Base-by-base conservation (phyloP, 2,888 invertebrate species). In the Cybosia mesomella region DNA sequence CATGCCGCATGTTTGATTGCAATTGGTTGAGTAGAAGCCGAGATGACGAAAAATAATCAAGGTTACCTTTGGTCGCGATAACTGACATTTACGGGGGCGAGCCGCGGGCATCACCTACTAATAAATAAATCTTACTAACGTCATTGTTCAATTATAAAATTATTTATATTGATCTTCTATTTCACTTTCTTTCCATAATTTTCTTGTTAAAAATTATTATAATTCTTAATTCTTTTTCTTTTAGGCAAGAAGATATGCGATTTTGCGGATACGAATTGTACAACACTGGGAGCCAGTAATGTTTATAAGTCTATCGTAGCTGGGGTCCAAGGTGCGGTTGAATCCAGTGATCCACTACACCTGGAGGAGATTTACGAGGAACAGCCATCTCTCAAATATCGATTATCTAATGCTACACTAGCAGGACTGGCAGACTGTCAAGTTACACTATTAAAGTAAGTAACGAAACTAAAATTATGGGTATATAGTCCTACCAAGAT, bases 191-290 rank as follows among this genome's bases (percentile, higher is more conserved):
- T 4, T 43, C 3, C 9, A 4, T 7, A 9, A 7, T 11, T 10
- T 2, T 43, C 2, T 5, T 18, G 10, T 43, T 9, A 21, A 53
- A 4, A 7, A 2, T n/a, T 21, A 21, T 10, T 21, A 15, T 18
- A n/a, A 7, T 15, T n/a, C 5, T 10, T 9, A 21, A 1, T 54
- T n/a, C 13, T 54, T 39, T 43, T 0, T 36, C 5, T 61, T 61
- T 61, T 24, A 61, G 60, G 60, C 28, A 28, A 61, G 18, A 43
- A 49, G n/a, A 18, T 61, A 18, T 61, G 60, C 11, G 43, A 61
- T 10, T 61, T 28, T 4, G 1, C 10, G 5, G n/a, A 49, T 11
- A 28, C n/a, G 49, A 28, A 49, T 5, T 61, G 60, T 21, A 28
- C 43, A 10, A 61, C 43, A 61, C 11, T 0, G 1, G 60, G 24